Base-by-base conservation (phyloP, 2,888 invertebrate species). In the Apamea sordens region DNA sequence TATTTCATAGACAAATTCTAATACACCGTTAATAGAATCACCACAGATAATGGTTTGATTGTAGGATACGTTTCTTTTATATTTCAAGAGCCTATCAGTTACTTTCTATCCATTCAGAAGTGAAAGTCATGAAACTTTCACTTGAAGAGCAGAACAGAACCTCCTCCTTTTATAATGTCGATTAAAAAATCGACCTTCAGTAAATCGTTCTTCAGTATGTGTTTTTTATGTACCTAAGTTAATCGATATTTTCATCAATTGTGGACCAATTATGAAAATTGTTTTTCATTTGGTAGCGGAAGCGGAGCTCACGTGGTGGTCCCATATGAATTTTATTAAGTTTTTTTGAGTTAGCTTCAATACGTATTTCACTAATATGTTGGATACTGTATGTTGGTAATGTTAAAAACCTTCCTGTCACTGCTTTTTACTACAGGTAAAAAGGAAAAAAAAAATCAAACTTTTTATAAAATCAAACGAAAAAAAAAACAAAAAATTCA, bases 91-190 rank as follows among this genome's bases (percentile, higher is more conserved):
- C 44, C 61, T 44, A 15, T 28, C 2, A 21, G 0, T n/a, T 53
- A 8, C 7, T 41, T 67, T 70, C 53, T 24, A 24, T 70, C 53
- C 36, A 53, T 21, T 36, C n/a, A 77, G 2, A 47, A 32, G 61
- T 50, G 47, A 72, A 72, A 72, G 73, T 72, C 64, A 36, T 1
- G 32, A 63, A 10, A 32, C 10, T 63, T 61, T 24, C n/a, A 32
- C 32, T 1, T 32, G 32, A 32, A 32, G 32, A 32, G 32, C 32
- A 32, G 32, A 32, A 32, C 32, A 32, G 32, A 32, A 32, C 32
- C 32, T 32, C 32, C 32, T 2, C 2, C 32, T 2, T 32, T 32
- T 32, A 32, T 2, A 32, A 32, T 32, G 2, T 32, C 32, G 32
- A 32, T 32, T 32, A 32, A 32, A 32, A 32, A 56, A 56, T 56